phyloP scores from a whole-genome alignment of 2,113 vertebrate genomes.

The Heptranchias perlo region DNA sequence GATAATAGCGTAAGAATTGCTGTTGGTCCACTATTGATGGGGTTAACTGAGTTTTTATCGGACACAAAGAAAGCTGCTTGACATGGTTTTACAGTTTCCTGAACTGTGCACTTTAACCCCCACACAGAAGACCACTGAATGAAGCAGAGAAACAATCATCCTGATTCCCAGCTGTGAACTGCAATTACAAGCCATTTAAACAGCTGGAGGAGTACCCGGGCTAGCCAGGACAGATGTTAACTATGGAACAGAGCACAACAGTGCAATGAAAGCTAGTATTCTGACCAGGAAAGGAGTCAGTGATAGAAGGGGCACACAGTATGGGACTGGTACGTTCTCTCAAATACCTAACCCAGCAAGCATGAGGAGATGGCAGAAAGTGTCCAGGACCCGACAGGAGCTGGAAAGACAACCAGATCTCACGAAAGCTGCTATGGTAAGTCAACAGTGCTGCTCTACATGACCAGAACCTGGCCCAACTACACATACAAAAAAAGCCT shows the following conservation, averaged over 20 bases:
- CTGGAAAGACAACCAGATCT: neutral
- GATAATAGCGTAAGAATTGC: neutral
- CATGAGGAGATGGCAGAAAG: neutral
- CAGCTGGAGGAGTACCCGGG: too few relatives aligned
- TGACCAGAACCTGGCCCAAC: neutral
- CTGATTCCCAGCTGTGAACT: neutral
- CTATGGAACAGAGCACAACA: neutral
- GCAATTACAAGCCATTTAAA: too few relatives aligned
- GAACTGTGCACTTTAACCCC: neutral
- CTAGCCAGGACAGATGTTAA: neutral
- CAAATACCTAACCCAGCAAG: neutral
- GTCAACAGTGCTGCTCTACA: neutral
- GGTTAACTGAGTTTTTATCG: neutral
- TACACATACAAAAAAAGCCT: neutral
- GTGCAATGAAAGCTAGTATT: neutral
- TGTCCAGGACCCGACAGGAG: neutral
- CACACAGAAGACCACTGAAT: neutral
- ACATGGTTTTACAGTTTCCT: neutral
- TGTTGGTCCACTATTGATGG: neutral
- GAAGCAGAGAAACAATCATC: neutral
- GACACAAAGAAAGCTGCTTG: neutral
- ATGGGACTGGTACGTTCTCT: neutral
- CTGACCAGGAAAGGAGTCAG: neutral
- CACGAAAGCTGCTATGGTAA: neutral
- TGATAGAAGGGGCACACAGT: neutral